Conservation (phyloP, 2,113 vertebrate genomes). For the Carettochelys insculpta region DNA sequence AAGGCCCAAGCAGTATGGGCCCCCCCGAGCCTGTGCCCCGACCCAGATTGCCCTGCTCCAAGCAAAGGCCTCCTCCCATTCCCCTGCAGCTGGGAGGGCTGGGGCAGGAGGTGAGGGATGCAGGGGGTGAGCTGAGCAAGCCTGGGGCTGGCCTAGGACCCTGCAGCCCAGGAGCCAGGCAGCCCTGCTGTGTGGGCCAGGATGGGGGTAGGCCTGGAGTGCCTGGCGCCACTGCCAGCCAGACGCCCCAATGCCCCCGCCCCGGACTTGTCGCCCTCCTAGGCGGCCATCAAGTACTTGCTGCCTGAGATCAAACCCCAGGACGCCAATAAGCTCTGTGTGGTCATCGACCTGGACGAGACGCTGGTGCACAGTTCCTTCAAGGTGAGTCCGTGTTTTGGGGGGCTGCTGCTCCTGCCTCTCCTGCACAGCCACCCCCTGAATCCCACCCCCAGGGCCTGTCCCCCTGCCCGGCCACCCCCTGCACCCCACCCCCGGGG, state of each 20-base stretch:
- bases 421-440: not conserved
- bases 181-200: too few relatives aligned
- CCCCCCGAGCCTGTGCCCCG: too few relatives aligned
- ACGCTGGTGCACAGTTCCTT: slow-evolving; percentile 50
- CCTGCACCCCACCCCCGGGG: not conserved
- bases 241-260: not conserved
- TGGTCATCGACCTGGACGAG: slow-evolving; percentile 55
- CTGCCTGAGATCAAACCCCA: slow-evolving; percentile 25
- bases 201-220: too few relatives aligned
- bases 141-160: too few relatives aligned
- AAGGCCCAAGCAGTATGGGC: too few relatives aligned
- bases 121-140: too few relatives aligned
- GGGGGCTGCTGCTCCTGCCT: not conserved
- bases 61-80: too few relatives aligned
- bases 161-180: too few relatives aligned
- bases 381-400: not conserved
- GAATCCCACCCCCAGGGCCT: too few relatives aligned
- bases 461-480: not conserved
- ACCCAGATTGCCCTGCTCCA: too few relatives aligned
- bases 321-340: slow-evolving; percentile 35
- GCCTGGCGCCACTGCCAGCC: not conserved
- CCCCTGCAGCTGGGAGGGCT: too few relatives aligned
- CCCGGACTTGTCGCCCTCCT: not conserved
- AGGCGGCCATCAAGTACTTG: not conserved
- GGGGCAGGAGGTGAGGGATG: too few relatives aligned